These are phyloP conservation scores for Pteronotus mesoamericanus DNA, from an alignment of 2,797 vertebrate genomes.

Conservation along the genomic window DNA sequence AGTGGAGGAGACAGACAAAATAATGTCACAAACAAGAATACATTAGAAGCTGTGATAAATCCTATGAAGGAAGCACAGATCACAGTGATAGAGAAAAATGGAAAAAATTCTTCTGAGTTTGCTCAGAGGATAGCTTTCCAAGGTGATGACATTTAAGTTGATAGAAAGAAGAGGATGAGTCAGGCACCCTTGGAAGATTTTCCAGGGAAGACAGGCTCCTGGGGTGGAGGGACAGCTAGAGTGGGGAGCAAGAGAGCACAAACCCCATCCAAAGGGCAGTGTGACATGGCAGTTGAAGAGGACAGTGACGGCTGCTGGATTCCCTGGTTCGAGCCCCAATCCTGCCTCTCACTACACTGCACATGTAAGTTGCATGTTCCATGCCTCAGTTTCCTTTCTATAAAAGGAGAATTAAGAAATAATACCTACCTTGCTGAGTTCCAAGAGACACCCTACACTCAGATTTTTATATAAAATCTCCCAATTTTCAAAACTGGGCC, in stretches of 20 bases:
- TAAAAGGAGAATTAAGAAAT: background rate
- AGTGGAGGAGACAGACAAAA: background rate
- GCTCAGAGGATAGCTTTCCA: background rate
- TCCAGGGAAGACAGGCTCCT: background rate
- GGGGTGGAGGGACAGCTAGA: background rate
- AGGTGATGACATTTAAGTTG: background rate
- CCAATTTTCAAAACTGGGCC: background rate
- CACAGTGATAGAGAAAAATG: background rate
- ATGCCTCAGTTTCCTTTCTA: background rate
- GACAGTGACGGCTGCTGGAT: background rate
- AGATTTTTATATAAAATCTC: background rate
- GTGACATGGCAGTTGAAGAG: background rate
- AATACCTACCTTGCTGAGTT: background rate
- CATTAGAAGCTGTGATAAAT: background rate
- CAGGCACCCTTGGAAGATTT: background rate
- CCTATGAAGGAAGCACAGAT: background rate
- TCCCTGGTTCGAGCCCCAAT: background rate
- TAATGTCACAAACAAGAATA: background rate
- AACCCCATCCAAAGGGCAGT: no score
- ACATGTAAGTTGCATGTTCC: background rate
- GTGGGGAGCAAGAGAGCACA: background rate
- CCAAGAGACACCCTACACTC: background rate
- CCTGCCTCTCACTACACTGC: background rate
- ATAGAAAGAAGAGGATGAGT: background rate
- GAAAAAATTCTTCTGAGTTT: background rate